Conservation (phyloP, 2,888 invertebrate genomes). For the Sussaba pulchella region DNA sequence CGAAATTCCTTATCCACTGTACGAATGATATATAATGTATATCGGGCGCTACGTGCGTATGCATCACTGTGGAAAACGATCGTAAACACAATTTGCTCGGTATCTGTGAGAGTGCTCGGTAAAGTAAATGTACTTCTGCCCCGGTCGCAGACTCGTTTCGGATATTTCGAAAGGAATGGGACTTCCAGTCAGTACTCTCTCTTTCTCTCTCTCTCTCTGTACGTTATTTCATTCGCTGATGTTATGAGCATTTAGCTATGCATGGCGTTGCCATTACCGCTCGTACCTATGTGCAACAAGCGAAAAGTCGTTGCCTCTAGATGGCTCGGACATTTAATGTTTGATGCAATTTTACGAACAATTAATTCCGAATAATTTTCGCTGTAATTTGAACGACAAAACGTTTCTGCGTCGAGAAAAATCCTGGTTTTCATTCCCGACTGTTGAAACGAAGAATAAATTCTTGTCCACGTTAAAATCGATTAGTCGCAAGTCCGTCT, state of each 20-base stretch:
- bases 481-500: too few relatives aligned
- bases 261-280: constrained; percentile 19
- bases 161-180: constrained; percentile 47
- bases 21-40: constrained; percentile 1
- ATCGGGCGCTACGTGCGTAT: neutral
- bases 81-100: constrained; percentile 60
- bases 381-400: neutral
- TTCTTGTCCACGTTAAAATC: too few relatives aligned
- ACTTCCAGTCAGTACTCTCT: constrained; percentile 1
- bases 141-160: constrained; percentile 50
- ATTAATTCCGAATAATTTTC: neutral
- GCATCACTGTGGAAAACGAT: constrained; percentile 29
- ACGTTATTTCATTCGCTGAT: neutral
- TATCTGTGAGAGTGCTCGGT: constrained; percentile 53
- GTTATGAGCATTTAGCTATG: constrained; percentile 16
- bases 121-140: constrained; percentile 54
- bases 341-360: constrained; percentile 19
- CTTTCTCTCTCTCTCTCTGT: too few relatives aligned
- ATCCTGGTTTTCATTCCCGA: neutral
- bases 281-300: constrained; percentile 3
- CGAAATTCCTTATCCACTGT: constrained; percentile 29
- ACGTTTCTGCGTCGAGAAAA: neutral
- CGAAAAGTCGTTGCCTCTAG: constrained; percentile 12
- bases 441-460: neutral
- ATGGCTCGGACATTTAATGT: constrained; percentile 21